Base-by-base conservation (phyloP, 1,140 invertebrate species). In the Dreissena rostriformis region DNA sequence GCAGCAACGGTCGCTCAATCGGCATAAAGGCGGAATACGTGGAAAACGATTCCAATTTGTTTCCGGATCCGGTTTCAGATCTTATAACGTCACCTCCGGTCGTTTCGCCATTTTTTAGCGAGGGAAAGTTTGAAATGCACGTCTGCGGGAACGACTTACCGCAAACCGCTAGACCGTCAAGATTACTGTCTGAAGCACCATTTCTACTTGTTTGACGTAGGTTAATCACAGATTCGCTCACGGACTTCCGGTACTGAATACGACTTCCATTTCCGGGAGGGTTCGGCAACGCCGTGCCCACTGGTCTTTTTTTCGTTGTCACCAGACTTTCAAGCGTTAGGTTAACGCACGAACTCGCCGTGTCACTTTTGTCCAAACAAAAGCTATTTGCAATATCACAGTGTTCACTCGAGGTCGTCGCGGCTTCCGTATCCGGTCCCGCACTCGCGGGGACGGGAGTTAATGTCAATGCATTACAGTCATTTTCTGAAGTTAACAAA, bases 211-310 rank as follows among this genome's bases (percentile, higher is more conserved):
- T 15, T 22, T 77, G 66, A 22, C 67, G 74, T 53, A 84, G 71
- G 39, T 57, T 70, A 17, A 84, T 77, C 73, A 72, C 49, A 26
- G 82, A 71, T 24, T 84, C 82, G 65, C 82, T 84, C 12, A 51
- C 52, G 24, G 82, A 77, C 28, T 84, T 84, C 73, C 74, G 49
- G 51, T 84, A 84, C 67, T 84, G 82, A 26, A 81, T 81, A 0
- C 61, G 51, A 17, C 11, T n/a, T 19, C 82, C 82, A 24, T 68
- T 78, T 53, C 57, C 67, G 4, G 80, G 80, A 52, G 65, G 70
- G 19, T 55, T 49, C 55, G 72, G 70, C 55, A 63, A 55, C 49
- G 70, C 67, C 6, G 79, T 66, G 53, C 79, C 72, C 14, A 55
- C 63, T n/a, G 71, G 49, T 15, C 80, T 55, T 29, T 65, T 57